Base-by-base conservation (phyloP, 2,888 invertebrate species). In the Harpalus rubripes region DNA sequence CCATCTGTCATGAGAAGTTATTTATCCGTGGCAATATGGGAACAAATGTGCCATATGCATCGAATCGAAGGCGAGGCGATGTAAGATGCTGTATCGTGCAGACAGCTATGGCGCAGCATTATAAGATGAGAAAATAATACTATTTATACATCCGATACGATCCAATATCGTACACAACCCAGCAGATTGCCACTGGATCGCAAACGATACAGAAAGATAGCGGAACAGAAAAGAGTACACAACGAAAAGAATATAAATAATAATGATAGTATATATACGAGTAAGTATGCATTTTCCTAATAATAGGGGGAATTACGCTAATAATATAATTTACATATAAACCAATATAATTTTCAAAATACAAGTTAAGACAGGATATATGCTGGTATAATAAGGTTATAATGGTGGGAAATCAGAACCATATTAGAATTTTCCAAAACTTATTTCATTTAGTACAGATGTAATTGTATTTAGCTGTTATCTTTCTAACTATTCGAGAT, bases 111-210 rank as follows among this genome's bases (percentile, higher is more conserved):
- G 58, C 56, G 12, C 78, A 18, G 58, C 78, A 78, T 78, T 78
- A 78, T 78, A 78, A 78, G 78, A 78, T 78, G 78, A 78, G 78
- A 78, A 78, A 78, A 78, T 78, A 78, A 78, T 78, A 78, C 78
- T 78, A 78, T 78, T 78, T 78, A 78, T 78, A 78, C 58, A 58
- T 78, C 78, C n/a, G 56, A 78, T 78, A 56, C n/a, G 41, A 78
- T 78, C 58, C 78, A 78, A 78, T 78, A 78, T 78, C 58, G 78
- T 56, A 12, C 39, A 26, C 44, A 5, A 18, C 59, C 8, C 7
- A 18, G 15, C 15, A 59, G 59, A 59, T 59, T 59, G 59, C 59
- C 56, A 56, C 56, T 56, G 56, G 56, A 56, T 32, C 32, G 32
- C 32, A 32, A 32, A 32, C 32, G 32, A 32, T 32, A 32, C 32